phyloP scores from a whole-genome alignment of 2,113 vertebrate species.

The Puma concolor region DNA sequence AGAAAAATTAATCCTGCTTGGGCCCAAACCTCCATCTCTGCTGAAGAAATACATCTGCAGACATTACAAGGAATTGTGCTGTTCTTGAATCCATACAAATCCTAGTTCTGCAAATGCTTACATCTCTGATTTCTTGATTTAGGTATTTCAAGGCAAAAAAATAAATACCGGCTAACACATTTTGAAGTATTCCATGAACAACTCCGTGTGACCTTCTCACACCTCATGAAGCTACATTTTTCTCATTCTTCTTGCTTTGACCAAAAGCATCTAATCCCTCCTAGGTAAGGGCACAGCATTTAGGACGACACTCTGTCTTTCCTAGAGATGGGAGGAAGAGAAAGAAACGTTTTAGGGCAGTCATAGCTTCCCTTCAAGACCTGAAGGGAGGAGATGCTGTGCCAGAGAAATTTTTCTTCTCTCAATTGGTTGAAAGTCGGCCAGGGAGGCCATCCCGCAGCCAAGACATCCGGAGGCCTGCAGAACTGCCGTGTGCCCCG shows the following conservation, averaged over 20 bases:
- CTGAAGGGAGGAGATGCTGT: neutral
- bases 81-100: neutral
- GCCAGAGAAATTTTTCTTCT: neutral
- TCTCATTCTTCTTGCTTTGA: neutral
- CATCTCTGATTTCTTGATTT: neutral
- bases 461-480: neutral
- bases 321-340: neutral
- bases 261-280: neutral
- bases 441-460: neutral
- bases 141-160: neutral
- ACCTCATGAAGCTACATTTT: neutral
- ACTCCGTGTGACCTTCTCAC: neutral
- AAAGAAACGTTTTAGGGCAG: neutral
- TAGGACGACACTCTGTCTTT: neutral
- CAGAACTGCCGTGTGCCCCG: neutral
- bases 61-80: neutral
- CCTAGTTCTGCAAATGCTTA: neutral
- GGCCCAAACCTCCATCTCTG: neutral
- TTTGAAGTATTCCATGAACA: neutral
- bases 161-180: neutral
- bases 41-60: neutral
- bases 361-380: neutral
- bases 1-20: neutral
- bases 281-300: neutral
- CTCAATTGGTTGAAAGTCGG: slow-evolving; percentile 7